phyloP scores from a whole-genome alignment of 2,113 vertebrate species.

The Xiphias gladius region DNA sequence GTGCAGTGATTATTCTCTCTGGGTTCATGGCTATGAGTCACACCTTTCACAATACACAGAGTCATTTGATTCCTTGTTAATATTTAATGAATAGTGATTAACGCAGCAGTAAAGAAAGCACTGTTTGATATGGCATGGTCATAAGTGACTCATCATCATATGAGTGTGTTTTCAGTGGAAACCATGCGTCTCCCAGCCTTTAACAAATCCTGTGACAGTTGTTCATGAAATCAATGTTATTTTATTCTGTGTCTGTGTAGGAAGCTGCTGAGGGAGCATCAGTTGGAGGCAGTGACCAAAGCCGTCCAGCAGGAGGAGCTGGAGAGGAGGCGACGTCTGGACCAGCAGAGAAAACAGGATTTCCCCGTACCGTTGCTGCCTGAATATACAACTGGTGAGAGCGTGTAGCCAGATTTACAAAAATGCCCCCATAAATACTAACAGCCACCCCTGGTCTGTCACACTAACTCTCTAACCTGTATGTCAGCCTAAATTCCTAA shows the following conservation, averaged over 20 bases:
- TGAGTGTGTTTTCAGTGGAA: not conserved
- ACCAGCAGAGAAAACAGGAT: constrained; percentile 90
- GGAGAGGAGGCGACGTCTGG: constrained; percentile 91
- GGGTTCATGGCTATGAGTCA: not conserved
- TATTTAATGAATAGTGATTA: not conserved
- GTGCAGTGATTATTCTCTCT: not conserved
- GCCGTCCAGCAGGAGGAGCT: constrained; percentile 94
- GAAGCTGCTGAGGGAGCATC: constrained; percentile 95
- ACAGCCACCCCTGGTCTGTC: not conserved
- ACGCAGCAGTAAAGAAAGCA: not conserved
- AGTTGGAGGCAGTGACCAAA: constrained; percentile 94
- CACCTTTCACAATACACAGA: not conserved
- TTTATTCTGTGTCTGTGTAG: constrained; percentile 71
- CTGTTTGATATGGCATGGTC: not conserved
- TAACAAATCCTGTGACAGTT: not conserved
- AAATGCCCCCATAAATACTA: not conserved
- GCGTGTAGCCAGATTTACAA: not conserved
- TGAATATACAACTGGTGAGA: constrained; percentile 75
- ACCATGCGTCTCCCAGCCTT: not conserved
- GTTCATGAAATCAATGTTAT: not conserved
- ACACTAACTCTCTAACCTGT: not conserved
- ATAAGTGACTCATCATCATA: not conserved
- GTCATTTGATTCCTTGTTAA: not conserved
- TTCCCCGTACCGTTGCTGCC: constrained; percentile 84
- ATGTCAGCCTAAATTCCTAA: not conserved